Evolutionary conservation across 2,797 vertebrate species (phyloP).

Genomic region (Buphagus erythrorhynchus): DNA sequence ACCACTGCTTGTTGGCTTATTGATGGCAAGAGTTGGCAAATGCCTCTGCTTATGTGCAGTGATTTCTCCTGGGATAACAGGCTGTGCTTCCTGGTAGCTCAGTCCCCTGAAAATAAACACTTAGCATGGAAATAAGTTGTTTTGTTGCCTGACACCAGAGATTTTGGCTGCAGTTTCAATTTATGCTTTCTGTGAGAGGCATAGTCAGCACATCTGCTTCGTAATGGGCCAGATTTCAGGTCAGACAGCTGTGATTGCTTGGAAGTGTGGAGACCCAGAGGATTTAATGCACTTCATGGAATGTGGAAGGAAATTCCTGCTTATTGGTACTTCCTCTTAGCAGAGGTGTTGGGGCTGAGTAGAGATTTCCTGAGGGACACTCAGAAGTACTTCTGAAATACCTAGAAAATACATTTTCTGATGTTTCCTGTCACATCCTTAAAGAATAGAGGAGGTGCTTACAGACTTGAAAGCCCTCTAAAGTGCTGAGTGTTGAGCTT

Average conservation of each 20-base stretch:
- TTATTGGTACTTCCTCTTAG: background rate
- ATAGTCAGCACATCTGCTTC: background rate
- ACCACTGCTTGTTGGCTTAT: background rate
- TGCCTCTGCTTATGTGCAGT: background rate
- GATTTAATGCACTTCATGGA: background rate
- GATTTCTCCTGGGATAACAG: background rate
- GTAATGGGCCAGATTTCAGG: background rate
- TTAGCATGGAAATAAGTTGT: background rate
- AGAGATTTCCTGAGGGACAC: background rate
- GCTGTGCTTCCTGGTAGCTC: background rate
- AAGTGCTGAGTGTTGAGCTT: slow-evolving; percentile 62
- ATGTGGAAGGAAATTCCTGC: background rate
- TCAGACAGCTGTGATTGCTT: background rate
- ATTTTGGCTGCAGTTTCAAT: background rate
- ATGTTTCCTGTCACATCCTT: background rate
- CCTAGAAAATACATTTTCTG: background rate
- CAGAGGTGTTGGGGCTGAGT: background rate
- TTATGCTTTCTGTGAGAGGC: background rate
- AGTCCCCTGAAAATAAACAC: background rate
- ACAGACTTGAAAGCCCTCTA: slow-evolving; percentile 41
- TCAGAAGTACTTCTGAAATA: background rate
- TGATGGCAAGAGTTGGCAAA: background rate
- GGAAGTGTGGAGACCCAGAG: background rate
- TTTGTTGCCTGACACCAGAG: background rate
- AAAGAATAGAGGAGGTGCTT: background rate